Percentiles rank a stretch among this genome's conserved stretches.
phyloP scores from a whole-genome alignment of 2,113 vertebrate species.

The Notothenia coriiceps region DNA sequence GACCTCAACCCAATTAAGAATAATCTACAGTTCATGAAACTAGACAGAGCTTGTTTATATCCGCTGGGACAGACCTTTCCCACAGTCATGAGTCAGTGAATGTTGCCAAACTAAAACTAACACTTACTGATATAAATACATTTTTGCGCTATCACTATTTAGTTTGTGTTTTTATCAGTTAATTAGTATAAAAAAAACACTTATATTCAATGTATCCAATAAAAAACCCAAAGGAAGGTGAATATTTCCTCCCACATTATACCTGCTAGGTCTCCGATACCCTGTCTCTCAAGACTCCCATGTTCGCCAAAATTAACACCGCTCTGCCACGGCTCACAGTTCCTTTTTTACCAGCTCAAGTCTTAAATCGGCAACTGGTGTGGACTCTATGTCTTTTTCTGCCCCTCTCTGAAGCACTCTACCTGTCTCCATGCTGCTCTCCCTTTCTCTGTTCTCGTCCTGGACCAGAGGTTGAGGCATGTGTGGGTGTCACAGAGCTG shows the following conservation, averaged over 20 bases:
- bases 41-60: background rate
- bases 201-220: background rate
- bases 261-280: background rate
- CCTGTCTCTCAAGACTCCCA: background rate
- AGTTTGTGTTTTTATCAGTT: background rate
- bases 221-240: background rate
- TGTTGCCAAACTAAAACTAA: background rate
- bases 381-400: conserved; percentile 22
- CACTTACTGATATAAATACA: background rate
- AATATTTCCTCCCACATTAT: background rate
- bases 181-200: background rate
- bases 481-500: conserved; percentile 73
- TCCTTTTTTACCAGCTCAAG: conserved; percentile 28
- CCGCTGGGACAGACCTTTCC: background rate
- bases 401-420: conserved; percentile 8
- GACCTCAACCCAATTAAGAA: background rate
- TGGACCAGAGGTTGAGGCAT: conserved; percentile 70
- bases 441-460: conserved; percentile 34
- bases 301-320: conserved; percentile 28
- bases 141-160: background rate
- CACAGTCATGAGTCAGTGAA: background rate
- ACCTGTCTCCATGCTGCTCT: conserved; percentile 46
- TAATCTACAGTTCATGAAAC: conserved; percentile 3
- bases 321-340: background rate
- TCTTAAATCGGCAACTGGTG: conserved; percentile 16